Conservation (phyloP, 2,113 vertebrate species). For the Lynx canadensis region DNA sequence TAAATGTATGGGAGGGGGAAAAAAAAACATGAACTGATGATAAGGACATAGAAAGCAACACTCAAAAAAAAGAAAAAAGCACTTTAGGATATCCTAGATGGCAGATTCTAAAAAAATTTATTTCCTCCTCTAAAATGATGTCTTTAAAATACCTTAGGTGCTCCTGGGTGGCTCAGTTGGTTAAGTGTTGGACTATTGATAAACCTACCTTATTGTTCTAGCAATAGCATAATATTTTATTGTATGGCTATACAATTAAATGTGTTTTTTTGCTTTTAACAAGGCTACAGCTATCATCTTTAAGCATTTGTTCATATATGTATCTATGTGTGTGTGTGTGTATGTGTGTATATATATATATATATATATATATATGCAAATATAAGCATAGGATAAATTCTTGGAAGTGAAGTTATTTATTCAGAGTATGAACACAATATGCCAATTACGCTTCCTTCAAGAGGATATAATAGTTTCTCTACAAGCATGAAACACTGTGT, state of each 20-base stretch:
- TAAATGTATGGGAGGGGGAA: background rate
- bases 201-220: conserved; percentile 20
- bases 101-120: background rate
- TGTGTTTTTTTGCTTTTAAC: background rate
- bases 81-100: background rate
- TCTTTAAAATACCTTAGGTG: background rate
- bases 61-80: background rate
- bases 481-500: background rate
- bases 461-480: background rate
- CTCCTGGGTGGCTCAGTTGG: too few species aligned
- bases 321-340: too few species aligned
- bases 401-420: background rate
- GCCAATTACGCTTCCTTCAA: background rate
- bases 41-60: background rate
- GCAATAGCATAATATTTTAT: background rate
- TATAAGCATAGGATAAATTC: background rate
- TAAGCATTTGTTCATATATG: background rate
- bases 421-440: background rate
- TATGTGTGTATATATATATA: too few species aligned
- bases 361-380: background rate
- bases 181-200: background rate
- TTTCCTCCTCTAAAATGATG: background rate
- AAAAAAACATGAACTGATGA: background rate
- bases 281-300: background rate
- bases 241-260: background rate